Base-by-base conservation (phyloP, 2,113 vertebrate genomes). In the Lophius piscatorius region DNA sequence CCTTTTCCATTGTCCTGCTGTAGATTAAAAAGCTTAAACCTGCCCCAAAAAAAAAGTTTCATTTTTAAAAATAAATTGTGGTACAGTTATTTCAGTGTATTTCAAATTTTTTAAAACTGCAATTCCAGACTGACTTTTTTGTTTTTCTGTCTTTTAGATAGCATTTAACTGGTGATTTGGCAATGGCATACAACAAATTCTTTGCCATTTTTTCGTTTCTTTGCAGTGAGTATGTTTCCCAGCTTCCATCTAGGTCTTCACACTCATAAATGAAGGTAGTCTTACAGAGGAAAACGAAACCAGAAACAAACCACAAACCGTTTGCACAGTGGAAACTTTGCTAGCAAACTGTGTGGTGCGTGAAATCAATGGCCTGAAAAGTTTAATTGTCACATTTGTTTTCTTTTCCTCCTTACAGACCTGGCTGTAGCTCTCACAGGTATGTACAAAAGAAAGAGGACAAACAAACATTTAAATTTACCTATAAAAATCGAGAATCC, bases 231-330 rank as follows among this genome's bases (percentile, higher is more conserved):
- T 84, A 24, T 22, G 0, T 23, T 59, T 52, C 5, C 17, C 1
- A 17, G 6, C 8, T 4, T 60, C 36, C 14, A 0, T 20, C 4
- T 16, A 6, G 17, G 10, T 5, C 28, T 8, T 4, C 11, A 63
- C 9, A 31, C n/a, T 6, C 24, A 10, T 3, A 26, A 5, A 46
- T 8, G n/a, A 14, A n/a, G 34, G 71, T 49, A 64, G 66, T 69
- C 76, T 56, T 54, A 23, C 7, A 82, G 81, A 87, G 87, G 89
- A 89, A 86, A 70, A 51, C 18, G 9, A 63, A 82, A 85, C 85
- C 85, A 75, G 78, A 77, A 16, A 24, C 4, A 63, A 82, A 85
- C 85, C 85, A 75, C 79, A 77, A 16, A 24, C 4, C 28, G 17
- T 10, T 13, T 67, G 29, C 40, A 36, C 0, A 0, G 34, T 22